These are phyloP conservation scores for Nannospalax galili DNA, from an alignment of 2,113 vertebrate species.

Conservation along the genomic window DNA sequence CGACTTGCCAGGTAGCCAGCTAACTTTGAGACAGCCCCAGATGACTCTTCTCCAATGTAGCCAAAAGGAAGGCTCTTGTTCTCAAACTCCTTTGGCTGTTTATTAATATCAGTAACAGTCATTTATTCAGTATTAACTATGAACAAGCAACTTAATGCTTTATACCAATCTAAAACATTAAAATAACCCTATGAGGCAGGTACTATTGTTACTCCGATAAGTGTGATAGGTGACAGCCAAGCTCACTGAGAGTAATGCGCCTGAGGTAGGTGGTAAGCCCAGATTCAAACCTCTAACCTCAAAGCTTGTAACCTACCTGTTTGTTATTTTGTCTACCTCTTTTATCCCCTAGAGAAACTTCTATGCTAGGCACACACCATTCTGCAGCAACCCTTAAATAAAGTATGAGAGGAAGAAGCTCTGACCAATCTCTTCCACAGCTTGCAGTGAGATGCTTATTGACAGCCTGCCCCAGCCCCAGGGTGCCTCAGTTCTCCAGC, in stretches of 20 bases:
- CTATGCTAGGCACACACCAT: not conserved
- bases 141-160: not conserved
- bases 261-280: not conserved
- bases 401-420: not conserved
- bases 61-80: not conserved
- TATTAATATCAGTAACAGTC: not conserved
- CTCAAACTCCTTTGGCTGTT: not conserved
- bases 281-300: not conserved
- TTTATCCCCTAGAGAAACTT: not conserved
- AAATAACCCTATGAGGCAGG: not conserved
- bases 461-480: not conserved
- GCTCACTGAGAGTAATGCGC: not conserved
- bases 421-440: not conserved
- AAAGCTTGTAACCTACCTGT: not conserved
- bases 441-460: not conserved
- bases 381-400: not conserved
- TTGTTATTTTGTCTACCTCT: not conserved
- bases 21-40: not conserved
- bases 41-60: not conserved
- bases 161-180: not conserved
- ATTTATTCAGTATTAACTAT: not conserved
- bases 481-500: not conserved
- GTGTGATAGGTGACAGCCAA: not conserved
- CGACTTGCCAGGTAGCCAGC: not conserved
- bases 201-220: no score